A percentile compares a stretch with the other conserved stretches of the same genome.
phyloP scores from a whole-genome alignment of 2,888 invertebrate species.

The Byasa hedistus region DNA sequence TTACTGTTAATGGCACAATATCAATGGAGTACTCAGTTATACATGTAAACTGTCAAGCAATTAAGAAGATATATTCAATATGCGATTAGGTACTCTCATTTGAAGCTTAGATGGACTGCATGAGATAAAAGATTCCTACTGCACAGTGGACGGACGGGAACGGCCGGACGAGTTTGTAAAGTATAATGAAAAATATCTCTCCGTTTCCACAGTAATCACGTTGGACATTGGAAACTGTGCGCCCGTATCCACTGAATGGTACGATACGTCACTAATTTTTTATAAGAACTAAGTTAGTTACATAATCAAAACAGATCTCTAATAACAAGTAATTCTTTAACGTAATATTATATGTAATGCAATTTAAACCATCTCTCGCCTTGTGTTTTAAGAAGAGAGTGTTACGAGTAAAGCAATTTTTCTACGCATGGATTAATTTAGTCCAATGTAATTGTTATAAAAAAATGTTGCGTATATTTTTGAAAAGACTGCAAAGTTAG shows the following conservation, averaged over 20 bases:
- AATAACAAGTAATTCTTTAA: no score
- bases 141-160: slow-evolving; percentile 36
- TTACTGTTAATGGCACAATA: slow-evolving; percentile 7
- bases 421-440: not conserved
- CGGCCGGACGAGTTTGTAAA: slow-evolving; percentile 46
- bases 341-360: no score
- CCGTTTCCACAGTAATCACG: slow-evolving; percentile 38
- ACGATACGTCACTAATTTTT: slow-evolving; percentile 15
- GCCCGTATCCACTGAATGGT: slow-evolving; percentile 27
- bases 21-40: slow-evolving; percentile 6
- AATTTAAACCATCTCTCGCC: no score
- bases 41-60: slow-evolving; percentile 10
- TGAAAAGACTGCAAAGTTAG: slow-evolving; percentile 18
- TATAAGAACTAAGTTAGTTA: not conserved
- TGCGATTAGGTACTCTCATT: slow-evolving; percentile 8
- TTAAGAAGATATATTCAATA: slow-evolving; percentile 10
- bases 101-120: slow-evolving; percentile 30
- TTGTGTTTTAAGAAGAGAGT: no score
- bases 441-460: slow-evolving; percentile 5
- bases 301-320: not conserved
- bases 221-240: slow-evolving; percentile 33
- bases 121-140: slow-evolving; percentile 50
- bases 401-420: no score
- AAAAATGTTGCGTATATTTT: not conserved
- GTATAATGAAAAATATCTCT: slow-evolving; percentile 54